Percentiles rank a stretch among this genome's conserved stretches.
Conservation (phyloP, 1,140 invertebrate species). For the Monomorium pharaonis region DNA sequence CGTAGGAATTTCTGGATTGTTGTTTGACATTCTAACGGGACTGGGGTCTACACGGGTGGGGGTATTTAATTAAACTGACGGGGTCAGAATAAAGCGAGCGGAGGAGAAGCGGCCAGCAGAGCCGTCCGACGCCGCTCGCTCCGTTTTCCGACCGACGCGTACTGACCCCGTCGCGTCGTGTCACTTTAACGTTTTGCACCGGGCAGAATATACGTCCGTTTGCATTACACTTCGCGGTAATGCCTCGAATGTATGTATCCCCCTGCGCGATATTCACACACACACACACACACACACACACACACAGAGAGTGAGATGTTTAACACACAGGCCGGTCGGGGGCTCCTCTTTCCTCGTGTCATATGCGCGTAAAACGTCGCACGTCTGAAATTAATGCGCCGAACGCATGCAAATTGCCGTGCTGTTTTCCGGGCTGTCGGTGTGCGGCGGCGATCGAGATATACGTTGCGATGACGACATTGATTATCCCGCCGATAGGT, state of each 20-base stretch:
- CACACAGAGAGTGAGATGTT: no score
- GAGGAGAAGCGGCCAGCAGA: not conserved
- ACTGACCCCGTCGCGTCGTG: not conserved
- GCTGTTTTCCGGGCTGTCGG: not conserved
- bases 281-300: not conserved
- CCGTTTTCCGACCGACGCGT: not conserved
- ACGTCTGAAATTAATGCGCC: slow-evolving; percentile 31
- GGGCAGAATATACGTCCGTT: slow-evolving; percentile 35
- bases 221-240: slow-evolving; percentile 37
- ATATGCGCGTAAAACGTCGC: slow-evolving; percentile 3
- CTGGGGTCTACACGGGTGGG: not conserved
- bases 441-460: not conserved
- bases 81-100: slow-evolving; percentile 57
- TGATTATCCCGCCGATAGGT: not conserved
- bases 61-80: slow-evolving; percentile 67
- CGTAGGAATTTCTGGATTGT: slow-evolving; percentile 50
- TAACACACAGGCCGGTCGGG: not conserved
- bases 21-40: slow-evolving; percentile 67
- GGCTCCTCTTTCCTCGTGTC: not conserved
- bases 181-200: slow-evolving; percentile 44
- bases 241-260: slow-evolving; percentile 11
- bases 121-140: not conserved
- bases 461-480: not conserved
- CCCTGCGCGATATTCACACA: slow-evolving; percentile 22
- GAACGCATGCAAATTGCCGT: slow-evolving; percentile 14